phyloP scores from a whole-genome alignment of 2,113 vertebrate species.

The Tetraodon nigroviridis region DNA sequence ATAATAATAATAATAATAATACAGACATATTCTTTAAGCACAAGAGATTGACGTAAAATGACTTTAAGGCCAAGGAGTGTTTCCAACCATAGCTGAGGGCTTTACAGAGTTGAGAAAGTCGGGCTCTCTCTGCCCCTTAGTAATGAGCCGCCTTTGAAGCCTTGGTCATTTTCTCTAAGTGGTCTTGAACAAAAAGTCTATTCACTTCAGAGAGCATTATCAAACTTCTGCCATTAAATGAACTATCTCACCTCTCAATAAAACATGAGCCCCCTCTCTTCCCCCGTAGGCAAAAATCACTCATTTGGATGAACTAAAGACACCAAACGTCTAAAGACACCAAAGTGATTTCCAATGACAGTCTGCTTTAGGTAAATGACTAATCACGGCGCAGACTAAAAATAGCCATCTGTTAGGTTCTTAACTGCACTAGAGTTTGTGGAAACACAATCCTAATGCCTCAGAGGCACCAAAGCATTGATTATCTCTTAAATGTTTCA shows the following conservation, averaged over 20 bases:
- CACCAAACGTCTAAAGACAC: constrained; percentile 56
- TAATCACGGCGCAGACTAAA: constrained; percentile 58
- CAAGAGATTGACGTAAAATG: background rate
- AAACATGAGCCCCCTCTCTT: constrained; percentile 53
- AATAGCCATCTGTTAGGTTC: constrained; percentile 56
- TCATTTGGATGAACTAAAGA: constrained; percentile 61
- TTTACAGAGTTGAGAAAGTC: background rate
- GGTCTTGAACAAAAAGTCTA: constrained; percentile 51
- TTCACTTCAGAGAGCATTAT: constrained; percentile 52
- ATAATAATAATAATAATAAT: constrained; percentile 23
- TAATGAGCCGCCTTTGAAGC: constrained; percentile 45
- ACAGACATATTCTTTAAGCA: constrained; percentile 7
- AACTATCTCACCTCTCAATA: constrained; percentile 61
- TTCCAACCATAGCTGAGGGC: constrained; percentile 20
- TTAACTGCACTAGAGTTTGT: constrained; percentile 38
- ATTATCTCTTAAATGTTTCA: constrained; percentile 42
- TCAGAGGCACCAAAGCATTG: constrained; percentile 41
- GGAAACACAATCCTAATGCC: constrained; percentile 44
- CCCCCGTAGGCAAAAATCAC: constrained; percentile 53
- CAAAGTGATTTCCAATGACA: constrained; percentile 71
- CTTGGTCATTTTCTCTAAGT: constrained; percentile 47
- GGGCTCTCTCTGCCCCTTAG: constrained; percentile 11
- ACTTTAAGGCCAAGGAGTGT: background rate
- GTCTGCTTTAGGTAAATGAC: constrained; percentile 65
- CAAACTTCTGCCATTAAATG: constrained; percentile 58